Conservation (phyloP, 2,888 invertebrate species). For the Drosophila yooni region DNA sequence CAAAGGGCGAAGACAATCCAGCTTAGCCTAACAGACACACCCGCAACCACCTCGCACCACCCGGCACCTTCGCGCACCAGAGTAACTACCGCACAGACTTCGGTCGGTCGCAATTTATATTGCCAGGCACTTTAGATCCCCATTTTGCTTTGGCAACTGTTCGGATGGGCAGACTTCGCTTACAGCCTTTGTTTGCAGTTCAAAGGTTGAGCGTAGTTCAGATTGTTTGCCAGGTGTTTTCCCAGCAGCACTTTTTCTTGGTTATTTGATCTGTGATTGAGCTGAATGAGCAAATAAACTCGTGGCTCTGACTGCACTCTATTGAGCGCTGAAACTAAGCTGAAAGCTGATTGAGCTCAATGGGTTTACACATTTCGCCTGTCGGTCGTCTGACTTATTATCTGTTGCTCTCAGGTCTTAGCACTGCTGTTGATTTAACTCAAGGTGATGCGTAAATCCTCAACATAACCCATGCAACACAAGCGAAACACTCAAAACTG, state of each 20-base stretch:
- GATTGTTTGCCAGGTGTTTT: slow-evolving; percentile 77
- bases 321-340: slow-evolving; percentile 44
- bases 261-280: slow-evolving; percentile 77
- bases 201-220: slow-evolving; percentile 64
- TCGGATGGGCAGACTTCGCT: slow-evolving; percentile 28
- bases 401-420: slow-evolving; percentile 36
- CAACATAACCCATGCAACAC: background rate
- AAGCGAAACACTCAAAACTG: background rate
- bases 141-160: slow-evolving; percentile 46
- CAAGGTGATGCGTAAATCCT: slow-evolving; percentile 3
- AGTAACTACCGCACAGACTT: background rate
- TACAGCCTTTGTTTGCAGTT: slow-evolving; percentile 51
- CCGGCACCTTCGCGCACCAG: slow-evolving; percentile 12
- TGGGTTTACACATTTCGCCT: slow-evolving; percentile 26
- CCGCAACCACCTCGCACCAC: slow-evolving; percentile 23
- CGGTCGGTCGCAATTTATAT: slow-evolving; percentile 50
- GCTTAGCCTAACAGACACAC: slow-evolving; percentile 47
- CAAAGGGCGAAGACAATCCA: slow-evolving; percentile 57
- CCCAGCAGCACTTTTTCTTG: slow-evolving; percentile 58
- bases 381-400: slow-evolving; percentile 40
- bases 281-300: slow-evolving; percentile 76
- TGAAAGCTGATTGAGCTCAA: slow-evolving; percentile 53
- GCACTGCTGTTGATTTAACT: slow-evolving; percentile 3
- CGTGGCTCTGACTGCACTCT: slow-evolving; percentile 42
- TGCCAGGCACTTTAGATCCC: slow-evolving; percentile 45